Percentiles rank a stretch among this genome's conserved stretches.
Conservation (phyloP, 2,888 invertebrate species). For the Dicycla oo region DNA sequence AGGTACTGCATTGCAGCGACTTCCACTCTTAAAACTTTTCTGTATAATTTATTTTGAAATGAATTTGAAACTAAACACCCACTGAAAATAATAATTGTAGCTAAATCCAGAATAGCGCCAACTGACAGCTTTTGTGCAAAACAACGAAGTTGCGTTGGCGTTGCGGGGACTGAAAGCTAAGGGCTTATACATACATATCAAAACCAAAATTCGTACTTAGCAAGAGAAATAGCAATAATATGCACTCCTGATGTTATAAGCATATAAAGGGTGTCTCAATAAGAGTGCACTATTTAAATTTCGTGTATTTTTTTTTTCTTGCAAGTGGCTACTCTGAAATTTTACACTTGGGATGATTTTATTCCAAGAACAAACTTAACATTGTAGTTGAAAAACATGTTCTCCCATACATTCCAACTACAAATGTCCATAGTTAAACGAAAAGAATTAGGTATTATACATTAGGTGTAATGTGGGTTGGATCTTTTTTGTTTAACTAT, state of each 20-base stretch:
- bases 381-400: no score
- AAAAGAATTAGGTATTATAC: no score
- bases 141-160: conserved; percentile 25
- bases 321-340: no score
- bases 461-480: no score
- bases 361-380: no score
- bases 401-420: no score
- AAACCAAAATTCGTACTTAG: not conserved
- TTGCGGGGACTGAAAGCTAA: conserved; percentile 1
- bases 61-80: not conserved
- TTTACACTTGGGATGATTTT: no score
- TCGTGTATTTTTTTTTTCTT: no score
- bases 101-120: conserved; percentile 4
- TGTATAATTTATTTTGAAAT: not conserved
- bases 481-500: no score
- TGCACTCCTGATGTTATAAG: not conserved
- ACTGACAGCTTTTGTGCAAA: conserved; percentile 23
- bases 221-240: not conserved
- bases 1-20: not conserved
- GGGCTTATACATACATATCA: not conserved
- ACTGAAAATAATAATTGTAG: conserved; percentile 15
- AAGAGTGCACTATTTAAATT: no score
- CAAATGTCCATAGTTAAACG: no score
- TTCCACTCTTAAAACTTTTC: not conserved
- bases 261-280: no score